phyloP scores from a whole-genome alignment of 2,797 vertebrate genomes.

The Pseudocheirus occidentalis region DNA sequence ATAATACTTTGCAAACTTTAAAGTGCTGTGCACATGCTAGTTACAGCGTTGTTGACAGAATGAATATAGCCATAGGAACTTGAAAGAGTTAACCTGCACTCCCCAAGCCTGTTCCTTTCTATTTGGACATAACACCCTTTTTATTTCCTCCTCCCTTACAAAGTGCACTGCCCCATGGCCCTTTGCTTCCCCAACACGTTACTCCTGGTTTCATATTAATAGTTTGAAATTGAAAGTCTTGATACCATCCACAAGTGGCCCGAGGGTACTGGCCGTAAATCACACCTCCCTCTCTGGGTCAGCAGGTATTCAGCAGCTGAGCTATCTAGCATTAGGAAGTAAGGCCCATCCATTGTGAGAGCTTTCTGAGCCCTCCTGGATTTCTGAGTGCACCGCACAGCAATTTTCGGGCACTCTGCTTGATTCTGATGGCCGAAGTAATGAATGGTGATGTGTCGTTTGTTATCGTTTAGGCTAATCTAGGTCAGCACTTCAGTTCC shows the following conservation, averaged over 20 bases:
- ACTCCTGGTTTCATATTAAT: not conserved
- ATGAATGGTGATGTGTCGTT: not conserved
- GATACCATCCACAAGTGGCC: not conserved
- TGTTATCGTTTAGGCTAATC: conserved; percentile 48
- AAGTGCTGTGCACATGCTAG: not conserved
- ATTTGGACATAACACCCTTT: not conserved
- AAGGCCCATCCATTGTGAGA: not conserved
- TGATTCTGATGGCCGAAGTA: conserved; percentile 40
- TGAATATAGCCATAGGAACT: not conserved
- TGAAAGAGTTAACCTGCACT: conserved; percentile 4
- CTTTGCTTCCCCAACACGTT: not conserved
- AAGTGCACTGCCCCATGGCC: not conserved
- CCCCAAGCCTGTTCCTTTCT: not conserved
- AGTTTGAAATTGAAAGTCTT: conserved; percentile 14
- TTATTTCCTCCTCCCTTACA: not conserved
- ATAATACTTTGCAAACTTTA: not conserved
- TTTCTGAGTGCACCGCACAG: conserved; percentile 7
- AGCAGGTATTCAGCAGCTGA: conserved; percentile 3
- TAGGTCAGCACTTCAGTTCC: conserved; percentile 22
- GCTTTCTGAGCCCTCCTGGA: conserved; percentile 14
- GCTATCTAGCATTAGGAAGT: conserved; percentile 1
- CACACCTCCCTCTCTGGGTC: conserved; percentile 1
- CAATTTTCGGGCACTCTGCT: conserved; percentile 26
- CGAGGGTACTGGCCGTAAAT: not conserved
- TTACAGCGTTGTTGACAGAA: not conserved